A percentile compares a stretch with the other conserved stretches of the same genome.
Conservation (phyloP, 2,113 vertebrate species). For the Tetrax tetrax region DNA sequence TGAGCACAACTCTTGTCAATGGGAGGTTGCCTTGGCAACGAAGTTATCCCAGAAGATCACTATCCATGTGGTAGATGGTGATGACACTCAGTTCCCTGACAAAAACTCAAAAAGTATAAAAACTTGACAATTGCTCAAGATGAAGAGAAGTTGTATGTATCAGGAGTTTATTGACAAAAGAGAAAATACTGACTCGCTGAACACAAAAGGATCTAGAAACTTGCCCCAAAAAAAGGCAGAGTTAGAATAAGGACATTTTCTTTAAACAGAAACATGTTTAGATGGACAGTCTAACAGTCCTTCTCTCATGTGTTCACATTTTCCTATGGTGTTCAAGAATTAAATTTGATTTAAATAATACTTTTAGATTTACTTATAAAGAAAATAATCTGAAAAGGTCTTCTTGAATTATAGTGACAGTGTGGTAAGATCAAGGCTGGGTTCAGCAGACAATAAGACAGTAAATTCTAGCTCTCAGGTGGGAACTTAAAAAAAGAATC, state of each 20-base stretch:
- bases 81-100: neutral
- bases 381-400: neutral
- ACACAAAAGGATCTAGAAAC: neutral
- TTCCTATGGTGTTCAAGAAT: neutral
- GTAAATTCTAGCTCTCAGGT: neutral
- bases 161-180: neutral
- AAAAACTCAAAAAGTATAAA: neutral
- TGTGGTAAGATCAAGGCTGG: neutral
- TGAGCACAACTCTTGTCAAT: neutral
- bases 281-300: neutral
- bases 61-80: neutral
- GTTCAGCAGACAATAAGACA: neutral
- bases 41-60: neutral
- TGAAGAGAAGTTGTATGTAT: neutral
- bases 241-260: neutral
- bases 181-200: neutral
- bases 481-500: neutral
- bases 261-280: neutral
- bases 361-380: neutral
- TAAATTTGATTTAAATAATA: neutral
- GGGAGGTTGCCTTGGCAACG: constrained; percentile 8
- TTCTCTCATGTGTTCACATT: neutral
- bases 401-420: neutral
- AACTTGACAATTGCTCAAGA: neutral
- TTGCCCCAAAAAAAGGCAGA: neutral